Conservation (phyloP, 37 sponge, comb jelly and placozoan species). For the Aphrocallistes beatrix region DNA sequence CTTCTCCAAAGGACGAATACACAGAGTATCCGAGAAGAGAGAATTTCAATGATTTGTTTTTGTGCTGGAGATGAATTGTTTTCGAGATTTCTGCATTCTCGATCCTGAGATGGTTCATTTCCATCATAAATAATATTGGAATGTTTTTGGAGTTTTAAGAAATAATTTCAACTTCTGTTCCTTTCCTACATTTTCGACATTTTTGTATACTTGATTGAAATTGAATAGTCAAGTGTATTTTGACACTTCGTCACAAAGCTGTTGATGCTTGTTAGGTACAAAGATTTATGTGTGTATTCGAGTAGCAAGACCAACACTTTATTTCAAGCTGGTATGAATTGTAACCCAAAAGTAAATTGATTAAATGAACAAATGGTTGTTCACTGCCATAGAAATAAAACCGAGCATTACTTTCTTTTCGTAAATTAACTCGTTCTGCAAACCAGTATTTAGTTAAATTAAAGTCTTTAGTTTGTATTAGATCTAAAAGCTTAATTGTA, state of each 20-base stretch:
- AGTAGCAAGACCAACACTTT: neutral
- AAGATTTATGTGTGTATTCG: neutral
- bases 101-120: neutral
- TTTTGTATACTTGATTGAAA: neutral
- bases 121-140: constrained; percentile 7
- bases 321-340: neutral
- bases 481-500: neutral
- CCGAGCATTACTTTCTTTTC: neutral
- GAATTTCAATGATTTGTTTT: neutral
- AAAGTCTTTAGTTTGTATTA: neutral
- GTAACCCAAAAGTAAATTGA: neutral
- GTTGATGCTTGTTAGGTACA: neutral
- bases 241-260: neutral
- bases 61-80: neutral
- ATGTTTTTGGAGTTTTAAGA: neutral
- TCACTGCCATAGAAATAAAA: constrained; percentile 12
- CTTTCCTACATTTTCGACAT: neutral
- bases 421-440: neutral
- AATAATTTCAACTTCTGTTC: neutral
- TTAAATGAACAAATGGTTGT: neutral
- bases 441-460: neutral
- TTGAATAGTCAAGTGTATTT: neutral
- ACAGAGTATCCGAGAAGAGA: neutral
- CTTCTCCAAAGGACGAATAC: neutral
- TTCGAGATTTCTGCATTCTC: neutral